Percentiles rank a stretch among this genome's conserved stretches.
Evolutionary conservation across 2,113 vertebrate genomes (phyloP).

Genomic region (Hippocampus abdominalis): DNA sequence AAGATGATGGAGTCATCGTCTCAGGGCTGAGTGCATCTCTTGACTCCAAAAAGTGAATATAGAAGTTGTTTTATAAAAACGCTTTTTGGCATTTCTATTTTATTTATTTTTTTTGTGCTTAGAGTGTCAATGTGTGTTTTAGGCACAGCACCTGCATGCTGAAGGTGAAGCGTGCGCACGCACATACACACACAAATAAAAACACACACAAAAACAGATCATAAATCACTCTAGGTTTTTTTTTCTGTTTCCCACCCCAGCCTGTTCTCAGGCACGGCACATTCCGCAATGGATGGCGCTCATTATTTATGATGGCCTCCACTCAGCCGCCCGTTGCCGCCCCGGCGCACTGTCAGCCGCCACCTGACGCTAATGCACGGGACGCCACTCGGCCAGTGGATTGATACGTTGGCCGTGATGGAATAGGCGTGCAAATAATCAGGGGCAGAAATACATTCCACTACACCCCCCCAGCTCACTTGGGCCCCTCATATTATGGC

Average conservation of each 20-base stretch:
- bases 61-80: background rate
- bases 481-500: no score
- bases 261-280: constrained; percentile 30
- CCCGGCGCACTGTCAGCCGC: constrained; percentile 32
- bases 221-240: constrained; percentile 50
- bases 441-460: constrained; percentile 1
- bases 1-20: constrained; percentile 3
- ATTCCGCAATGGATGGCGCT: constrained; percentile 41
- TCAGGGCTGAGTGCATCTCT: background rate
- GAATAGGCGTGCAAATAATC: constrained; percentile 3
- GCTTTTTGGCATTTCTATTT: background rate
- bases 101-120: constrained; percentile 3
- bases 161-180: background rate
- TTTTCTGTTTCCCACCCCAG: constrained; percentile 27
- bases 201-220: constrained; percentile 18
- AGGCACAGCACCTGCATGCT: constrained; percentile 26
- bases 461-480: constrained; percentile 6
- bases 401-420: constrained; percentile 22
- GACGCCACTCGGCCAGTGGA: constrained; percentile 30
- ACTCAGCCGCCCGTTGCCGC: constrained; percentile 31
- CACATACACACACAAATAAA: background rate
- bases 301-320: constrained; percentile 57
- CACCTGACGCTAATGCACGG: constrained; percentile 44
- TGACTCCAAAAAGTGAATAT: background rate
- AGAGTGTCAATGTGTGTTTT: constrained; percentile 6